A percentile compares a stretch with the other conserved stretches of the same genome.
phyloP scores from a whole-genome alignment of 2,888 invertebrate species.

The Lithophane ornitopus region DNA sequence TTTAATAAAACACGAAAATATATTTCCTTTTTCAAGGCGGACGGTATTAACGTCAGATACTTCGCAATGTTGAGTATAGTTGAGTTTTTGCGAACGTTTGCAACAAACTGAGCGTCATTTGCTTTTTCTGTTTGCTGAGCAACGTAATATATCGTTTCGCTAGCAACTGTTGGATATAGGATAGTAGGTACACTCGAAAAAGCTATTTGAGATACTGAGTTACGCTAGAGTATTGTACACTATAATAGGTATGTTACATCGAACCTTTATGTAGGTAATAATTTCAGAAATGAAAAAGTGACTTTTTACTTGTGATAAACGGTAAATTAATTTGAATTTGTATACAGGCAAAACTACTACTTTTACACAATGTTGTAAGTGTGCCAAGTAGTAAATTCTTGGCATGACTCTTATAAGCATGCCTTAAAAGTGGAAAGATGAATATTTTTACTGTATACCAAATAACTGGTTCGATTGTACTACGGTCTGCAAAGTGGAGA shows the following conservation, averaged over 20 bases:
- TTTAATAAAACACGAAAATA: conserved; percentile 84
- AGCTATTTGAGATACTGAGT: conserved; percentile 14
- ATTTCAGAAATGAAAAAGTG: too few relatives aligned
- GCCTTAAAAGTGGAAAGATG: neutral
- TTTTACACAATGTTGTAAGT: neutral
- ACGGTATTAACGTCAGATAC: conserved; percentile 74
- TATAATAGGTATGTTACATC: neutral
- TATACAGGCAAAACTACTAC: neutral
- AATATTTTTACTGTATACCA: neutral
- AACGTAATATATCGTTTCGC: conserved; percentile 55
- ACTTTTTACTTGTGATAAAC: neutral
- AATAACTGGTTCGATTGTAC: neutral
- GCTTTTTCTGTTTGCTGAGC: conserved; percentile 59
- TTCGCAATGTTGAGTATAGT: conserved; percentile 57
- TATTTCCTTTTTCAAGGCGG: conserved; percentile 77
- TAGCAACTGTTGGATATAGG: conserved; percentile 18
- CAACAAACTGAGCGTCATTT: conserved; percentile 53
- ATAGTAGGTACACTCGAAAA: conserved; percentile 9
- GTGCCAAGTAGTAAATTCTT: neutral
- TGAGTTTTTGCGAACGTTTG: conserved; percentile 60
- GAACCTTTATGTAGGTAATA: neutral
- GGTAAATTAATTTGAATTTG: neutral
- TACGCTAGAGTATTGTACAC: neutral
- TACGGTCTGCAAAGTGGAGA: neutral
- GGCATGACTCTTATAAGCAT: too few relatives aligned